Evolutionary conservation across 2,113 vertebrate species (phyloP), one percentile per base, ranked within the genome.

Genomic region (Cyanistes caeruleus): DNA sequence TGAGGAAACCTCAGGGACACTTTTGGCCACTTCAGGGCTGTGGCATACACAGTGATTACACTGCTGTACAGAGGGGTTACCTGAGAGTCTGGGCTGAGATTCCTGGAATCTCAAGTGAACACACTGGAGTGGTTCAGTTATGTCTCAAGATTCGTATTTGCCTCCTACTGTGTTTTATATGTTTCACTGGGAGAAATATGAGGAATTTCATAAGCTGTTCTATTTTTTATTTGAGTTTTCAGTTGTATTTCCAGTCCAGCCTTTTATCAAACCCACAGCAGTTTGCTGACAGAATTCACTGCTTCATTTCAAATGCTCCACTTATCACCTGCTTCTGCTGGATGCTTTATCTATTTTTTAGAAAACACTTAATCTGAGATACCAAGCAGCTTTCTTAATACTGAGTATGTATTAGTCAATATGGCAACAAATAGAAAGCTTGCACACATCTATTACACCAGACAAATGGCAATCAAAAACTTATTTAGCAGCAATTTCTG

Each of bases 391-490:
- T 95, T 70, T n/a, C 62, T 85, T 70, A 85, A 35, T 68, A 37
- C 35, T 68, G 65, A 68, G 15, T 31, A 31, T 58, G 5, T 59
- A 25, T 89, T 81, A 33, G 48, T 63, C 87, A 87, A 19, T 58
- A 46, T 24, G 19, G 28, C 39, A 63, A 67, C 56, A 81, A 84
- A 89, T 39, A 70, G 39, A 77, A 74, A 91, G 28, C 39, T 70
- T 53, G 48, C 43, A 51, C 30, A 70, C 15, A 13, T 73, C 43
- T 65, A n/a, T 78, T 78, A 59, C 28, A 46, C 43, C 39, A 49
- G 53, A 56, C 22, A 85, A 92, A 85, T 82, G n/a, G n/a, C 87
- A 56, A 85, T 69, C n/a, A 64, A 85, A 91, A 94, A 53, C 39
- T 25, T 72, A 64, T 63, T 91, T 78, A 87, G 37, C 28, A 81